phyloP scores from a whole-genome alignment of 2,888 invertebrate genomes.

The Cheilosia scutellata region DNA sequence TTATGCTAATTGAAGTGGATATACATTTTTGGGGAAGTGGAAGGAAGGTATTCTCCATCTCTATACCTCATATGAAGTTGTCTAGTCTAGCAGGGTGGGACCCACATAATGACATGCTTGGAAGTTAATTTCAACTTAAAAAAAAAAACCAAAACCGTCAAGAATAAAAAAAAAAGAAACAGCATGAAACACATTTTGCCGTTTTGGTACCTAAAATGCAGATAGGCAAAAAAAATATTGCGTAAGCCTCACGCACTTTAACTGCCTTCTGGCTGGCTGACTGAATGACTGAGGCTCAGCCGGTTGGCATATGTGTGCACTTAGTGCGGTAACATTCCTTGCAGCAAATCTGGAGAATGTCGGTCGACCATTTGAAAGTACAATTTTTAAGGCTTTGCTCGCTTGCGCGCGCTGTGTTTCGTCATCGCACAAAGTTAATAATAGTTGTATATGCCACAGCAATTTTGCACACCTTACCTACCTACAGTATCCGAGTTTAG shows the following conservation, averaged over 20 bases:
- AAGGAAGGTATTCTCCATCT: slow-evolving; percentile 12
- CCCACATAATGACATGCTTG: slow-evolving; percentile 16
- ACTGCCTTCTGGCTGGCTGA: slow-evolving; percentile 52
- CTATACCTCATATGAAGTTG: slow-evolving; percentile 11
- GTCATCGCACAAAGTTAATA: slow-evolving; percentile 71
- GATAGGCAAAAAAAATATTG: slow-evolving; percentile 31
- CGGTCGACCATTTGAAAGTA: slow-evolving; percentile 75
- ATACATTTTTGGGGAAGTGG: slow-evolving; percentile 11
- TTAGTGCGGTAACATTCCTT: slow-evolving; percentile 75
- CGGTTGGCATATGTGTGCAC: slow-evolving; percentile 70
- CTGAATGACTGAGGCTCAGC: slow-evolving; percentile 39
- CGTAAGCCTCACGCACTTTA: slow-evolving; percentile 71
- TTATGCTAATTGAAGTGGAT: slow-evolving; percentile 72
- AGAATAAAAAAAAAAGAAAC: slow-evolving; percentile 3
- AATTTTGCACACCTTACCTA: slow-evolving; percentile 69
- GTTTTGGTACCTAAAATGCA: slow-evolving; percentile 5
- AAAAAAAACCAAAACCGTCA: slow-evolving; percentile 14
- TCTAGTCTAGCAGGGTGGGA: slow-evolving; percentile 14
- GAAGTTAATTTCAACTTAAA: slow-evolving; percentile 27
- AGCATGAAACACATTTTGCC: slow-evolving; percentile 22
- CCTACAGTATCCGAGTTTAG: slow-evolving; percentile 34
- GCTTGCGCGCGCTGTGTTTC: slow-evolving; percentile 56
- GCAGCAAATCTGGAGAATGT: slow-evolving; percentile 74
- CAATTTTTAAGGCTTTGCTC: slow-evolving; percentile 69
- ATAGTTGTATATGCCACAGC: slow-evolving; percentile 67